A percentile compares a stretch with the other conserved stretches of the same genome.
phyloP scores from a whole-genome alignment of 2,797 vertebrate genomes.

The Danio kyathit region DNA sequence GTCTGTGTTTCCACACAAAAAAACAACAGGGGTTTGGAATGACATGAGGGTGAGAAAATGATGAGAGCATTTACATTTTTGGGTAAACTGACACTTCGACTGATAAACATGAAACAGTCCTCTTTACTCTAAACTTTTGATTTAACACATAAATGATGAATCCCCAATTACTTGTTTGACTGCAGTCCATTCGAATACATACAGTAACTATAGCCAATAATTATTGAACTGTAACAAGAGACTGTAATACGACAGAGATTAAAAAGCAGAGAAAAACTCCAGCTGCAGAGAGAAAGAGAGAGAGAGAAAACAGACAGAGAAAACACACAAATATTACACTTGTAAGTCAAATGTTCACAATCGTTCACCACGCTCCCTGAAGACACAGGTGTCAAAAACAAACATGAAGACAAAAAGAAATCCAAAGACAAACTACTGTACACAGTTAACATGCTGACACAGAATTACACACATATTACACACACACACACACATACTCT shows the following conservation, averaged over 20 bases:
- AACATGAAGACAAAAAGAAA: slow-evolving; percentile 37
- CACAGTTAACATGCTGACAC: slow-evolving; percentile 58
- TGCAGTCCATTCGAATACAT: neutral
- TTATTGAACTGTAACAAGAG: slow-evolving; percentile 4
- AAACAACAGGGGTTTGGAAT: slow-evolving; percentile 8
- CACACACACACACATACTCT: slow-evolving; percentile 38
- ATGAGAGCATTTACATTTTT: slow-evolving; percentile 22
- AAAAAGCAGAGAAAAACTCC: slow-evolving; percentile 24
- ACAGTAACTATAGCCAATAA: neutral
- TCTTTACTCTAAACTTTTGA: neutral
- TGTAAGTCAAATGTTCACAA: slow-evolving; percentile 59
- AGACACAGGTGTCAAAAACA: slow-evolving; percentile 57
- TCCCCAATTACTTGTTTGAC: neutral
- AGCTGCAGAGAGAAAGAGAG: slow-evolving; percentile 1
- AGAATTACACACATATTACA: slow-evolving; percentile 27
- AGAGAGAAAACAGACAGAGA: slow-evolving; percentile 50
- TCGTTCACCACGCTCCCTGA: slow-evolving; percentile 56
- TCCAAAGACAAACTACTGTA: slow-evolving; percentile 50
- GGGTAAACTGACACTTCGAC: neutral
- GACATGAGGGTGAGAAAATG: neutral
- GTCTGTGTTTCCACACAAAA: neutral
- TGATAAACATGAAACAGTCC: neutral
- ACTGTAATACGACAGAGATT: slow-evolving; percentile 4
- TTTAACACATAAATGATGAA: neutral
- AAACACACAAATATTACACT: slow-evolving; percentile 56